A percentile compares a stretch with the other conserved stretches of the same genome.
Conservation (phyloP, 2,888 invertebrate species). For the Mythimna vitellina region DNA sequence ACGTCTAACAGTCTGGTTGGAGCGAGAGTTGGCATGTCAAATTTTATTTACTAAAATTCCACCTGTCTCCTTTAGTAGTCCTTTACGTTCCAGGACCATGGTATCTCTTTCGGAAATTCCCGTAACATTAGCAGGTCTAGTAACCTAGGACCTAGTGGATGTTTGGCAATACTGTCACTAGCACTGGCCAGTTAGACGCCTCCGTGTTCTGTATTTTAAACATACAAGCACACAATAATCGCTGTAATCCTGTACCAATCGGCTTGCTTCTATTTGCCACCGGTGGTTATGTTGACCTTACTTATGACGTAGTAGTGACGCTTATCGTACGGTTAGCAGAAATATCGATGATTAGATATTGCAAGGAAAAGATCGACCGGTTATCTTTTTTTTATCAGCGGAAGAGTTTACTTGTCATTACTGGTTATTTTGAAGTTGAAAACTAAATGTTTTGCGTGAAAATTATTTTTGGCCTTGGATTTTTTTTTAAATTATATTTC, state of each 20-base stretch:
- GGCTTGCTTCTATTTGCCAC: conserved; percentile 69
- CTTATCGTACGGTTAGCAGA: conserved; percentile 68
- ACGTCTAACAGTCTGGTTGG: no score
- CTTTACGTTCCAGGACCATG: no score
- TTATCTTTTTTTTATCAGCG: conserved; percentile 9
- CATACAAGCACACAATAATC: conserved; percentile 78
- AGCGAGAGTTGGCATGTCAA: no score
- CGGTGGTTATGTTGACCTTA: conserved; percentile 77
- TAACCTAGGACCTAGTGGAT: no score
- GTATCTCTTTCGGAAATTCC: no score
- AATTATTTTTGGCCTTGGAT: neutral
- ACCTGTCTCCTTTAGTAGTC: no score
- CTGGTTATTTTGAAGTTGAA: conserved; percentile 1
- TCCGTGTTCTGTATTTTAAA: conserved; percentile 40
- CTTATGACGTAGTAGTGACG: conserved; percentile 65
- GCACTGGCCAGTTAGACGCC: neutral
- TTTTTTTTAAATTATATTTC: neutral
- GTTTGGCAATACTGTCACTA: neutral
- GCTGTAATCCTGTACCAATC: conserved; percentile 79
- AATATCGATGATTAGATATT: conserved; percentile 36
- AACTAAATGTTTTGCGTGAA: neutral
- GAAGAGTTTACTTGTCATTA: conserved; percentile 2
- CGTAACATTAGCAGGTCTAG: no score
- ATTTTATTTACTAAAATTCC: no score
- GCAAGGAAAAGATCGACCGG: conserved; percentile 6